Base-by-base conservation (phyloP, 2,888 invertebrate species). In the Netelia fuscicornis region DNA sequence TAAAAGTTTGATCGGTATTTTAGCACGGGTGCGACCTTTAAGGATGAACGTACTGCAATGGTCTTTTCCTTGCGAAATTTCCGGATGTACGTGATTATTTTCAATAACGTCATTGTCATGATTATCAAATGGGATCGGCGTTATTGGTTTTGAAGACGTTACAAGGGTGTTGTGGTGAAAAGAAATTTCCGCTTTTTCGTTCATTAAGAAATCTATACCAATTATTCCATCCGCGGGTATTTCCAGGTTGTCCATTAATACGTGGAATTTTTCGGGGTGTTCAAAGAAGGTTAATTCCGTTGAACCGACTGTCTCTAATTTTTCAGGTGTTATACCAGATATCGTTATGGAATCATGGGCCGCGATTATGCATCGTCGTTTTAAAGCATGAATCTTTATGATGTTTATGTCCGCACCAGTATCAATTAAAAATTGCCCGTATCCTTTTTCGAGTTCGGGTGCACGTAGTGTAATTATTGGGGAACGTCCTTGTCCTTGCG, bases 381-480 rank as follows among this genome's bases (percentile, higher is more conserved):
- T 20, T 67, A 85, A 75, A 0, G 30, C 17, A 2, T 17, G 20
- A 1, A 68, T n/a, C 60, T 86, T 58, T 0, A 86, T 72, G 0
- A 83, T 3, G 20, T 74, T 86, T 1, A 87, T 82, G 23, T 82
- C 81, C 6, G 84, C 82, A 1, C 81, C 85, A 0, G 84, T 86
- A 42, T 86, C 84, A n/a, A 80, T 60, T 9, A 80, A n/a, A 30
- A 80, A 72, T 2, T 44, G 56, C 0, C 54, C 80, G 25, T 13
- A 13, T 1, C 80, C 76, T 0, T 48, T 64, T 56, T 67, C 60
- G 9, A 84, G 48, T 74, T 87, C 86, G 0, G 86, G 80, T 8
- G 84, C 79, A 0, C 20, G 42, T 37, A 84, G 6, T 10, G 23
- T 65, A 0, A 86, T 70, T 17, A 82, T n/a, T 30, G 85, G 83